Evolutionary conservation across 2,888 invertebrate species (phyloP), one percentile per base, ranked within the genome.

Genomic region (Polymixis flavicincta): DNA sequence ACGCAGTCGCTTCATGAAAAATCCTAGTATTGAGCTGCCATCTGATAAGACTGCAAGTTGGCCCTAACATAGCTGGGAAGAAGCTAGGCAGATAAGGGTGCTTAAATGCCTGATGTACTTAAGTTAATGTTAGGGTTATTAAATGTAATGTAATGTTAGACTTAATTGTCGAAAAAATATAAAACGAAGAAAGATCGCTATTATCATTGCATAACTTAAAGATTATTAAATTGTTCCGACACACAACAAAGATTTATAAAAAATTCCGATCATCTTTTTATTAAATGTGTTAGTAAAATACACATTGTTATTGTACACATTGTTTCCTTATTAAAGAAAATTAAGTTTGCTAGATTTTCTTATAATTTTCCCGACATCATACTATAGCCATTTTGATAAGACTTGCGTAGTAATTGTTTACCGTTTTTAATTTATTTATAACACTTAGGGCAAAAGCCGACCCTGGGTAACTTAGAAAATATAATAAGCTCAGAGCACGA

Each of bases 351-450:
- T 2, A 14, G 50, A 0, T 48, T 59, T 54, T 52, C 5, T 37
- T 37, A 37, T 37, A 55, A 79, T 83, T 17, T 17, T 83, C 59
- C 69, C 59, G 59, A 19, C 19, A 28, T 17, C 11, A 54, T 0
- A 50, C 28, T 14, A 17, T 19, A 54, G n/a, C 22, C 55, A 22
- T 65, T 64, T 74, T 32, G 4, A 71, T 28, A 17, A 42, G n/a
- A 4, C 13, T 32, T 25, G 9, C 0, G 55, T 55, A 14, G 9
- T 17, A 11, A 19, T 52, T 32, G 37, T 50, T 42, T 13, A 37
- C 11, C 0, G 1, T 42, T 74, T 50, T 73, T 0, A 17, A 11
- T 42, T 55, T 32, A n/a, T 48, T 42, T 80, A 22, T 1, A 8
- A 74, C 6, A 57, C 17, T 28, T 59, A 17, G 8, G 14, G 28